A percentile compares a stretch with the other conserved stretches of the same genome.
Evolutionary conservation across 2,888 invertebrate species (phyloP).

Genomic region (Stratiomys singularior): DNA sequence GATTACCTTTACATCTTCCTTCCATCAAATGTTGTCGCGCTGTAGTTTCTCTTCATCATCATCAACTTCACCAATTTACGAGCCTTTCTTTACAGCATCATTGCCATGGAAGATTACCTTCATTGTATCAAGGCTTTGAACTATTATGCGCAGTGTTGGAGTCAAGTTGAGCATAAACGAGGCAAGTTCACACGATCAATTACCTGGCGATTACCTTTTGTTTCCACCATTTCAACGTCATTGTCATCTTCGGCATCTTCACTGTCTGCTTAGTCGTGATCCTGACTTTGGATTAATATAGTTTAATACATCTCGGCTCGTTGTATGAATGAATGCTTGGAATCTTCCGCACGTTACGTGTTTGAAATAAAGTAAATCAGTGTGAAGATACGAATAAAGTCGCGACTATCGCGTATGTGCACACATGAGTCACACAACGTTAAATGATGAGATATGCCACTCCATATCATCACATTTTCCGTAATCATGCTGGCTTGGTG

Average conservation of each 20-base stretch:
- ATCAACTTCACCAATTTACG: background rate
- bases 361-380: conserved; percentile 37
- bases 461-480: conserved; percentile 8
- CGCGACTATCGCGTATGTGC: background rate
- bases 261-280: background rate
- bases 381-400: background rate
- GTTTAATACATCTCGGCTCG: background rate
- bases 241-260: background rate
- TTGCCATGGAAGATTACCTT: background rate
- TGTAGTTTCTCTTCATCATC: background rate
- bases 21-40: background rate
- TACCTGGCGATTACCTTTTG: conserved; percentile 42
- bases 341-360: conserved; percentile 35
- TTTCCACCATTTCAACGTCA: conserved; percentile 27
- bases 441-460: conserved; percentile 6
- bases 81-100: too few relatives aligned
- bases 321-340: conserved; percentile 1
- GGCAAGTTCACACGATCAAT: conserved; percentile 51
- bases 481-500: background rate
- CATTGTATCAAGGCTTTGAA: background rate
- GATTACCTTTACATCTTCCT: too few relatives aligned
- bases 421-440: background rate
- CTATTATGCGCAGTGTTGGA: background rate
- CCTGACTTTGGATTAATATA: background rate
- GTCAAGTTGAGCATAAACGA: conserved; percentile 42